phyloP scores from a whole-genome alignment of 1,140 invertebrate species.

The Aphaenogaster ashmeadi region DNA sequence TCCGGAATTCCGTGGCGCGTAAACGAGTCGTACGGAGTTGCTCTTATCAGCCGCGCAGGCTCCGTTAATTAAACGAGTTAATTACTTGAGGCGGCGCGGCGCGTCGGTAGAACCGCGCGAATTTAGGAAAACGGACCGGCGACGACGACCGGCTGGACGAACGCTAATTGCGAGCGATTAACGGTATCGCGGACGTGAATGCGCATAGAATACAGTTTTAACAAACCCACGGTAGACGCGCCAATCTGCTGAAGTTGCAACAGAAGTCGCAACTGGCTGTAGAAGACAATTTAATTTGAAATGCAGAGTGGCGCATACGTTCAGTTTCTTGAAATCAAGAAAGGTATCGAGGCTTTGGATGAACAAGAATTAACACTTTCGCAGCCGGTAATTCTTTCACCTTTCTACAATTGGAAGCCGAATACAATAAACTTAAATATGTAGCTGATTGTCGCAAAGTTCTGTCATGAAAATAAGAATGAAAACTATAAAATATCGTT shows the following conservation, averaged over 20 bases:
- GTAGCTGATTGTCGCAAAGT: no score
- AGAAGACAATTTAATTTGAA: slow-evolving; percentile 21
- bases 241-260: not conserved
- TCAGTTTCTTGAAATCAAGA: slow-evolving; percentile 13
- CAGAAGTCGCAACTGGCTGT: not conserved
- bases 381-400: no score
- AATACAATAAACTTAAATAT: no score
- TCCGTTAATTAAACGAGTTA: slow-evolving; percentile 76
- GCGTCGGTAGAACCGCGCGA: slow-evolving; percentile 52
- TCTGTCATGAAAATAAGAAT: no score
- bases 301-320: not conserved
- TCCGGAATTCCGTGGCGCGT: slow-evolving; percentile 43
- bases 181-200: slow-evolving; percentile 15
- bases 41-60: slow-evolving; percentile 25
- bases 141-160: not conserved
- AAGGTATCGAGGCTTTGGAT: not conserved
- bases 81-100: slow-evolving; percentile 65
- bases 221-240: not conserved
- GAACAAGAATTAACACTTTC: not conserved
- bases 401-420: no score
- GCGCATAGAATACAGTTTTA: slow-evolving; percentile 23
- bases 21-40: slow-evolving; percentile 42
- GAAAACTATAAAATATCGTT: no score
- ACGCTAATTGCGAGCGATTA: slow-evolving; percentile 53
- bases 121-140: slow-evolving; percentile 48